Percentiles rank a stretch among this genome's conserved stretches.
phyloP scores from a whole-genome alignment of 2,113 vertebrate species.

The Deroptyus accipitrinus region DNA sequence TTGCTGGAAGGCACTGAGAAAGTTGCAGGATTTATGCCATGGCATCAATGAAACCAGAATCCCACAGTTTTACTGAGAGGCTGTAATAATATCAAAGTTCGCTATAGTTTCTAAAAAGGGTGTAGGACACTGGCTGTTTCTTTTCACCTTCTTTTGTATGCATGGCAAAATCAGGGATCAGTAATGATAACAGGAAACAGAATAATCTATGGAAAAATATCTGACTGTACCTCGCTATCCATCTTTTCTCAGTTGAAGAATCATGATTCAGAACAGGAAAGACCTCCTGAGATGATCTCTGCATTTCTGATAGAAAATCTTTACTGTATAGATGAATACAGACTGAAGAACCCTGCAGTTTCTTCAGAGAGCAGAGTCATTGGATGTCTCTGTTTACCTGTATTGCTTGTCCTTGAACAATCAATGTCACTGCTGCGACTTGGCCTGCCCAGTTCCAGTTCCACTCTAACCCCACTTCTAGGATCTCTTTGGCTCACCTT shows the following conservation, averaged over 20 bases:
- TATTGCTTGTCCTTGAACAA: background rate
- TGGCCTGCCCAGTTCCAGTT: background rate
- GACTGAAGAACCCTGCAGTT: background rate
- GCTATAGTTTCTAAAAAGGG: background rate
- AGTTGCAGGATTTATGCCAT: background rate
- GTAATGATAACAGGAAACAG: background rate
- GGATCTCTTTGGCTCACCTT: background rate
- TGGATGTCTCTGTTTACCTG: background rate
- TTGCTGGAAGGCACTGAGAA: background rate
- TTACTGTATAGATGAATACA: background rate
- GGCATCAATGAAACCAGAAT: background rate
- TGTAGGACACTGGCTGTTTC: background rate
- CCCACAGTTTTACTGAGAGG: background rate
- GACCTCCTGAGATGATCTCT: background rate
- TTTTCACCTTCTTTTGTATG: background rate
- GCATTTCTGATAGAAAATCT: background rate
- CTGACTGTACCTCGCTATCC: background rate
- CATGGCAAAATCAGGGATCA: background rate
- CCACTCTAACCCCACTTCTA: background rate
- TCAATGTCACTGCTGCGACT: background rate
- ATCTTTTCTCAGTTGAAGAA: background rate
- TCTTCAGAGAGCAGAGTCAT: background rate
- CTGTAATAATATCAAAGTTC: background rate
- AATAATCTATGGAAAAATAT: background rate
- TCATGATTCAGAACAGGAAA: background rate